phyloP scores from a whole-genome alignment of 2,888 invertebrate species.

The Athalia cordata region DNA sequence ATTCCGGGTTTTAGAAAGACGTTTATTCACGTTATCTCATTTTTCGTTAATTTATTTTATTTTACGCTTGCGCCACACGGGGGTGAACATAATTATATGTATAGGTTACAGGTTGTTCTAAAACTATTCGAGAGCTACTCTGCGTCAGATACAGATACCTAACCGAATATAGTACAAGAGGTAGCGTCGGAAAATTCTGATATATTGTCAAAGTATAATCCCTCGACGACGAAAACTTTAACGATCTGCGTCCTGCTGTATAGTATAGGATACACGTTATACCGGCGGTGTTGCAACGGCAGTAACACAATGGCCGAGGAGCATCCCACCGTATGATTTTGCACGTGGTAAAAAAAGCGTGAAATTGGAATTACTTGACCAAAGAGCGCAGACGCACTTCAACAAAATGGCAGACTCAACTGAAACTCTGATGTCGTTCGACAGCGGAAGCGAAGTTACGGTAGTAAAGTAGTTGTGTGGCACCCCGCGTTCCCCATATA shows the following conservation, averaged over 20 bases:
- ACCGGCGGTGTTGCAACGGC: not conserved
- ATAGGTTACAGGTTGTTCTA: not conserved
- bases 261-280: not conserved
- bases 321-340: not conserved
- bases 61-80: not conserved
- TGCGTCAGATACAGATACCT: not conserved
- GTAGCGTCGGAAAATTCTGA: conserved; percentile 9
- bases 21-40: too few relatives aligned
- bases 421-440: conserved; percentile 33
- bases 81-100: not conserved
- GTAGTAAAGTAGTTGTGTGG: conserved; percentile 53
- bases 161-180: not conserved
- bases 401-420: conserved; percentile 37
- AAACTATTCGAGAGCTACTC: not conserved
- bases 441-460: conserved; percentile 51
- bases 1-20: too few relatives aligned
- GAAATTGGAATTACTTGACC: conserved; percentile 29
- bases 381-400: conserved; percentile 25
- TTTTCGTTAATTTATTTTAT: too few relatives aligned
- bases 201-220: conserved; percentile 14
- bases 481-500: conserved; percentile 26
- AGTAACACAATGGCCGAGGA: not conserved
- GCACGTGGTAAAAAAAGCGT: not conserved
- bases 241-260: not conserved
- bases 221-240: not conserved